These are phyloP conservation scores for Catocala fraxini DNA, from an alignment of 2,888 invertebrate species.

Conservation along the genomic window DNA sequence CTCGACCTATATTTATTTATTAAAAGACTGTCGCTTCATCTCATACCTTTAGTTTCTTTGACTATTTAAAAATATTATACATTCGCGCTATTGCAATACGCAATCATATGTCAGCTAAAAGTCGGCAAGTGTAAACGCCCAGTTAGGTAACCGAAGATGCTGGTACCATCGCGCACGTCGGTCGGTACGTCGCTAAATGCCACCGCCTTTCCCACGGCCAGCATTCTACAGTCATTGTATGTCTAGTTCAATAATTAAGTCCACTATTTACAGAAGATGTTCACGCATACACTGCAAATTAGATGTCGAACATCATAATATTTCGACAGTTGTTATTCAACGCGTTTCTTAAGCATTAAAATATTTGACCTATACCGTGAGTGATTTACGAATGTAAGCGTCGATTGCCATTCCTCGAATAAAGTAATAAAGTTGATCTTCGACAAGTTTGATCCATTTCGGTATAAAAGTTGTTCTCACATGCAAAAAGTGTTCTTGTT, in stretches of 20 bases:
- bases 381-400: neutral
- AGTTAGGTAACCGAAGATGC: conserved; percentile 69
- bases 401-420: neutral
- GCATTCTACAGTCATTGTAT: conserved; percentile 66
- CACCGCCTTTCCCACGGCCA: conserved; percentile 75
- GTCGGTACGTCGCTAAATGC: conserved; percentile 60
- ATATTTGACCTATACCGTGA: conserved; percentile 4
- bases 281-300: conserved; percentile 26
- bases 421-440: neutral
- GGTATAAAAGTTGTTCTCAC: neutral
- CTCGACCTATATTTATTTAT: neutral
- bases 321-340: conserved; percentile 17
- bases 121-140: conserved; percentile 4
- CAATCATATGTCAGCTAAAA: conserved; percentile 2
- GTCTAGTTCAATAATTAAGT: conserved; percentile 74
- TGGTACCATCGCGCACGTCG: conserved; percentile 43
- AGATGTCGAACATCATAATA: conserved; percentile 6
- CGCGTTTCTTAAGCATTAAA: conserved; percentile 6
- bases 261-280: conserved; percentile 54
- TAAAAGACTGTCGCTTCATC: neutral
- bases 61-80: neutral
- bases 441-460: neutral
- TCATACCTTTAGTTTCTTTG: neutral
- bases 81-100: neutral
- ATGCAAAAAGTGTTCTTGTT: neutral